Conservation (phyloP, 2,888 invertebrate genomes). For the Drymonia ruficornis region DNA sequence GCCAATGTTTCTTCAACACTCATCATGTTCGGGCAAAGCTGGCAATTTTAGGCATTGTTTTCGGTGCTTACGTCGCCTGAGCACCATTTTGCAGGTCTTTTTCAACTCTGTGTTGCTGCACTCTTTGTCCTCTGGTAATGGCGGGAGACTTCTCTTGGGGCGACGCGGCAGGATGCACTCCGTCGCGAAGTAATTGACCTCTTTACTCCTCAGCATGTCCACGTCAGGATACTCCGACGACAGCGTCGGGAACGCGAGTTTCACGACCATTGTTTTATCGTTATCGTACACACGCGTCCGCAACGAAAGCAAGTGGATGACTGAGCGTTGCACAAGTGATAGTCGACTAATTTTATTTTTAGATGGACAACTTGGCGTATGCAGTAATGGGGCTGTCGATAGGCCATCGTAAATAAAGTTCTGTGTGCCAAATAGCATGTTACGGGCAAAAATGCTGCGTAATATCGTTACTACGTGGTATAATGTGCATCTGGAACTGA, state of each 20-base stretch:
- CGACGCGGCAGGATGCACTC: slow-evolving; percentile 71
- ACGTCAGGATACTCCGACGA: slow-evolving; percentile 62
- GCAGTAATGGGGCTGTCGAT: slow-evolving; percentile 38
- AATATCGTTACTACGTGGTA: slow-evolving; percentile 21
- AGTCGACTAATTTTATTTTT: slow-evolving; percentile 35
- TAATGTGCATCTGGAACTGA: slow-evolving; percentile 16
- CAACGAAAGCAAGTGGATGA: slow-evolving; percentile 43
- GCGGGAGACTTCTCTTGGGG: slow-evolving; percentile 65
- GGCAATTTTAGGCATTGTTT: slow-evolving; percentile 65
- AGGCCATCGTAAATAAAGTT: slow-evolving; percentile 32
- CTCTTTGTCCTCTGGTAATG: slow-evolving; percentile 75
- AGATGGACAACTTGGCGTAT: slow-evolving; percentile 37
- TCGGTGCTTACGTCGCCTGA: slow-evolving; percentile 61
- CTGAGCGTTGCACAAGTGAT: slow-evolving; percentile 35
- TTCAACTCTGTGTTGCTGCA: slow-evolving; percentile 66
- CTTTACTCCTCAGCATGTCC: slow-evolving; percentile 70
- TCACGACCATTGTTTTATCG: slow-evolving; percentile 64
- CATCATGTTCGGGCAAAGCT: slow-evolving; percentile 69
- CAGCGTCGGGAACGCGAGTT: slow-evolving; percentile 61
- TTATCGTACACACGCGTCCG: slow-evolving; percentile 49
- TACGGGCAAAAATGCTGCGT: slow-evolving; percentile 20
- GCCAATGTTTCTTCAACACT: slow-evolving; percentile 56
- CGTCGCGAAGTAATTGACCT: slow-evolving; percentile 62
- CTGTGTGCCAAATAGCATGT: slow-evolving; percentile 29
- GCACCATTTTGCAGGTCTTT: slow-evolving; percentile 56